These are phyloP conservation scores for Ephestia elutella DNA, from an alignment of 1,140 invertebrate genomes.

Conservation along the genomic window DNA sequence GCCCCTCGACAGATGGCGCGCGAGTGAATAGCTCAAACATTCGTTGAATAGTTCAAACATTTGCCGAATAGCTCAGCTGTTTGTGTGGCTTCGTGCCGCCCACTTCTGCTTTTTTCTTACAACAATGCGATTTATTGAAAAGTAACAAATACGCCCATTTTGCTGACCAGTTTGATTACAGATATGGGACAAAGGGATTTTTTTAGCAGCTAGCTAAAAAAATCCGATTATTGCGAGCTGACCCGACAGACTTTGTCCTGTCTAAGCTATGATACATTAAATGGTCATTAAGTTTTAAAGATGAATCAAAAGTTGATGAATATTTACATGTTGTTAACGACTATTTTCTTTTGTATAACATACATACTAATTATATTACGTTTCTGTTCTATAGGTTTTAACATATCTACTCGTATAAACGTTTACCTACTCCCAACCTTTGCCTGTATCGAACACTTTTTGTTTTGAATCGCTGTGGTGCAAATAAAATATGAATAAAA, in stretches of 20 bases:
- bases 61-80: conserved; percentile 49
- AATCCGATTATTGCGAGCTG: no score
- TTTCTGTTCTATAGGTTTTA: no score
- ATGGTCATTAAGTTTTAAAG: no score
- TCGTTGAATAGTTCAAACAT: conserved; percentile 50
- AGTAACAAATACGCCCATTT: neutral
- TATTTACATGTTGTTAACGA: no score
- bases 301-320: no score
- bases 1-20: conserved; percentile 55
- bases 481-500: conserved; percentile 71
- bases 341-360: no score
- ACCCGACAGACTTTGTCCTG: no score
- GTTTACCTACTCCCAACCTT: neutral
- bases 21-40: conserved; percentile 50
- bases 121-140: conserved; percentile 10
- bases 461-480: conserved; percentile 45
- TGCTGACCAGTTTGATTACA: neutral
- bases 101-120: conserved; percentile 15
- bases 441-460: conserved; percentile 46
- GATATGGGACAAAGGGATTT: no score
- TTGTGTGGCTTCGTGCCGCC: conserved; percentile 39
- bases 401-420: no score
- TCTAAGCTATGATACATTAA: no score
- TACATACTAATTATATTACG: no score
- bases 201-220: no score